Conservation (phyloP, 2,888 invertebrate species). For the Iselma pallidipennis region DNA sequence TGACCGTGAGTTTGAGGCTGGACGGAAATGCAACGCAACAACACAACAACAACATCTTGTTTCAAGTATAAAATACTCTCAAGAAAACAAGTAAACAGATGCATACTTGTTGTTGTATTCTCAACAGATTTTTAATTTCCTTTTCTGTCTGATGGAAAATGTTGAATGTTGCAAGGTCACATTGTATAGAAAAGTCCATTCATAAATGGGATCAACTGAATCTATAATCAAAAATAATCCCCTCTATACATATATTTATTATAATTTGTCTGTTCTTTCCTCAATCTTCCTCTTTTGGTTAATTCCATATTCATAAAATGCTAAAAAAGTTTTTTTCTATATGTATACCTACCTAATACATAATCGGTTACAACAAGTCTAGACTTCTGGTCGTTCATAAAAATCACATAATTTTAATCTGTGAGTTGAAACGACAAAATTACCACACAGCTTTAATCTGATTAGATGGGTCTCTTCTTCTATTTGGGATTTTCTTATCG, state of each 20-base stretch:
- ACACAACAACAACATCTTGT: background rate
- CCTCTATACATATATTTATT: background rate
- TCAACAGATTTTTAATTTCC: slow-evolving; percentile 3
- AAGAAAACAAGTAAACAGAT: slow-evolving; percentile 2
- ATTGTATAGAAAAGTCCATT: slow-evolving; percentile 9
- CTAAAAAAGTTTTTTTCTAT: background rate
- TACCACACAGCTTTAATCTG: too few relatives aligned
- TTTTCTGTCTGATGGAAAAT: slow-evolving; percentile 5
- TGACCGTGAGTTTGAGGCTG: background rate
- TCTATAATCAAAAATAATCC: background rate
- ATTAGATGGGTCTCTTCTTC: too few relatives aligned
- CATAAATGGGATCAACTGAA: slow-evolving; percentile 2
- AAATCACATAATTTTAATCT: background rate
- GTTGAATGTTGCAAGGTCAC: slow-evolving; percentile 6
- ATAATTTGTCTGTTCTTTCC: background rate
- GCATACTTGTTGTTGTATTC: background rate
- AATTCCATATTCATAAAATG: background rate
- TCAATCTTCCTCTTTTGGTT: background rate
- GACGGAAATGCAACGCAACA: slow-evolving; percentile 1
- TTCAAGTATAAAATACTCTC: background rate
- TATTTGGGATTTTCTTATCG: too few relatives aligned
- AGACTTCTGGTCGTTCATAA: background rate
- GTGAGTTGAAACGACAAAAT: too few relatives aligned
- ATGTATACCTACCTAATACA: too few relatives aligned
- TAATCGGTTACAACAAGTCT: background rate